Evolutionary conservation across 2,797 vertebrate genomes (phyloP).

Genomic region (Urosaurus nigricauda): DNA sequence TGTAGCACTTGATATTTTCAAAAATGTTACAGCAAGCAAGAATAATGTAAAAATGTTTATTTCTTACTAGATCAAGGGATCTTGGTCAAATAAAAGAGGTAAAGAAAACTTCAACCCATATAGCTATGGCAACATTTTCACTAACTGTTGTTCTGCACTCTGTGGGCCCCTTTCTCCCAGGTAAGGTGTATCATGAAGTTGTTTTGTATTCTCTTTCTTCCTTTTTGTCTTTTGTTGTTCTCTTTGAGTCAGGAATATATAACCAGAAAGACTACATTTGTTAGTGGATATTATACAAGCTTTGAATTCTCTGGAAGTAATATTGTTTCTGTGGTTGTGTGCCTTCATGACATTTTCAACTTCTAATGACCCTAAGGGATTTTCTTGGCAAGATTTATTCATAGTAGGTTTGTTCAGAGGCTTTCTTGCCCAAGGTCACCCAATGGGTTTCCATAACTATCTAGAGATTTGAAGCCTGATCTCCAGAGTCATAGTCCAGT

Average conservation of each 20-base stretch:
- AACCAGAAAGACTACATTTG: background rate
- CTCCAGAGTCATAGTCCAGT: no score
- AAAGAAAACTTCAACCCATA: constrained; percentile 99
- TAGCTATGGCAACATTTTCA: constrained; percentile 96
- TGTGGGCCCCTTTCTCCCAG: constrained; percentile 97
- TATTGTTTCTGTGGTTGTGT: background rate
- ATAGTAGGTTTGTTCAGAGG: no score
- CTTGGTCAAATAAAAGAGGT: constrained; percentile 97
- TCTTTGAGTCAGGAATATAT: background rate
- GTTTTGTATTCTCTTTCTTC: background rate
- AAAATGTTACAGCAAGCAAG: constrained; percentile 7
- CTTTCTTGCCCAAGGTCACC: no score
- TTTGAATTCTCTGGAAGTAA: background rate
- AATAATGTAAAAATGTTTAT: constrained; percentile 45
- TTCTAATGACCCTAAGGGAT: no score
- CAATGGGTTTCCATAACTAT: no score
- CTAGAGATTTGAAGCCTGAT: no score
- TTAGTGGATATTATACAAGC: background rate
- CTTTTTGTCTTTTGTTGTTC: background rate
- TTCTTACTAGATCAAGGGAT: constrained; percentile 94
- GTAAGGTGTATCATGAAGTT: constrained; percentile 75
- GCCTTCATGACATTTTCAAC: no score
- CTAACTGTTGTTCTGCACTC: constrained; percentile 95
- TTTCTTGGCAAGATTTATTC: no score
- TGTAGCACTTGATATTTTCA: background rate